Base-by-base conservation (phyloP, 2,113 vertebrate genomes). In the Hippocampus barbouri region DNA sequence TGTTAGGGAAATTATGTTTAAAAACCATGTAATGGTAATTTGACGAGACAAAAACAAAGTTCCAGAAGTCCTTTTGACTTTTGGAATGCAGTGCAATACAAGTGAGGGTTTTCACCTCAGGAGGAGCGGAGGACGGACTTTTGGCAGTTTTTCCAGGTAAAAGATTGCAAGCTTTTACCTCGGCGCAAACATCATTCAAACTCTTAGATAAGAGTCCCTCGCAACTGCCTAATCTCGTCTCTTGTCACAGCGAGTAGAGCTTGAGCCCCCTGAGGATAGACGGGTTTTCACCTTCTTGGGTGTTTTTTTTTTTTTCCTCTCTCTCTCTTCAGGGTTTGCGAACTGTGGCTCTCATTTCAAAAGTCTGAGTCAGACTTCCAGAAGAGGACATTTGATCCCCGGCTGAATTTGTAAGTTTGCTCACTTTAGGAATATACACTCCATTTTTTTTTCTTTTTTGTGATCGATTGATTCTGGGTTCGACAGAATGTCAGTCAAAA, bases 191-290 rank as follows among this genome's bases (percentile, higher is more conserved):
- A 79, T 70, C 61, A 72, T 77, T 83, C 59, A 76, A 68, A 56
- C 51, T 79, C 67, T 61, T 9, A 72, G 82, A 86, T 87, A 82
- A 80, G 57, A 80, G 67, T 74, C 54, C 71, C 66, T 61, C 61
- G 47, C 77, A 81, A 66, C 69, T 81, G 74, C 67, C 76, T 74
- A 84, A 89, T 89, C 81, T 80, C 25, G 71, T 79, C 77, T 83
- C 74, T 75, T 82, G 76, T 79, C 78, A 68, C 77, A 73, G 66
- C 11, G 73, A 68, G 73, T 11, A 15, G 61, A 54, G 73, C 69
- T 81, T 85, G 75, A 83, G 81, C 78, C 77, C 83, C 76, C 84
- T 62, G 74, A 80, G 80, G 85, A 76, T 74, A 45, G 38, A 76
- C 68, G 64, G 69, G 57, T 68, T 62, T 75, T 80, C 75, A 66